Percentiles rank a stretch among this genome's conserved stretches.
Evolutionary conservation across 2,888 invertebrate genomes (phyloP).

Genomic region (Crepidodera aurea): DNA sequence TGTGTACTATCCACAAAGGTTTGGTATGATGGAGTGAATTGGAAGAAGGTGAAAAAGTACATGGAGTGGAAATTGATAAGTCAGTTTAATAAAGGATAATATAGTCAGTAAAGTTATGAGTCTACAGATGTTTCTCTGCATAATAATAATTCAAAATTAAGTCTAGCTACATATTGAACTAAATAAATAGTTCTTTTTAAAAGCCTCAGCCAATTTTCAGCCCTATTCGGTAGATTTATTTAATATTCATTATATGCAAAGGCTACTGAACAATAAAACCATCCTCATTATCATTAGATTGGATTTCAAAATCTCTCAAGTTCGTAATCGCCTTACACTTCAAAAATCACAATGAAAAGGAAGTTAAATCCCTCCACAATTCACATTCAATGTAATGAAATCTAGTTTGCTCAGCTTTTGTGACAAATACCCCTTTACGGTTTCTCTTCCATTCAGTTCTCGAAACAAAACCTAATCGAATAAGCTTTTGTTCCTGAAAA

Average conservation of each 20-base stretch:
- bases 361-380: slow-evolving; percentile 29
- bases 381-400: slow-evolving; percentile 31
- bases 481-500: slow-evolving; percentile 23
- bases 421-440: slow-evolving; percentile 32
- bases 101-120: too few species aligned
- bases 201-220: neutral
- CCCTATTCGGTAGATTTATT: neutral
- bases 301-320: slow-evolving; percentile 8
- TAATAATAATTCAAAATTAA: too few species aligned
- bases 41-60: too few species aligned
- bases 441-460: slow-evolving; percentile 21
- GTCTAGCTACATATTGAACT: too few species aligned
- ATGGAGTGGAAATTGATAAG: too few species aligned
- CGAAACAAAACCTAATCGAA: slow-evolving; percentile 30
- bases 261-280: slow-evolving; percentile 8
- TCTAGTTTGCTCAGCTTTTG: slow-evolving; percentile 30
- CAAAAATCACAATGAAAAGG: slow-evolving; percentile 30
- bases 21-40: too few species aligned
- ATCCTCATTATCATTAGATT: slow-evolving; percentile 15
- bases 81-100: too few species aligned
- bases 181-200: too few species aligned
- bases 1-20: too few species aligned
- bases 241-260: slow-evolving; percentile 6
- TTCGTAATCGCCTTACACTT: slow-evolving; percentile 30
- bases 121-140: too few species aligned